A percentile compares a stretch with the other conserved stretches of the same genome.
phyloP scores from a whole-genome alignment of 64 coral and sea anemone genomes.

The Porites lutea region DNA sequence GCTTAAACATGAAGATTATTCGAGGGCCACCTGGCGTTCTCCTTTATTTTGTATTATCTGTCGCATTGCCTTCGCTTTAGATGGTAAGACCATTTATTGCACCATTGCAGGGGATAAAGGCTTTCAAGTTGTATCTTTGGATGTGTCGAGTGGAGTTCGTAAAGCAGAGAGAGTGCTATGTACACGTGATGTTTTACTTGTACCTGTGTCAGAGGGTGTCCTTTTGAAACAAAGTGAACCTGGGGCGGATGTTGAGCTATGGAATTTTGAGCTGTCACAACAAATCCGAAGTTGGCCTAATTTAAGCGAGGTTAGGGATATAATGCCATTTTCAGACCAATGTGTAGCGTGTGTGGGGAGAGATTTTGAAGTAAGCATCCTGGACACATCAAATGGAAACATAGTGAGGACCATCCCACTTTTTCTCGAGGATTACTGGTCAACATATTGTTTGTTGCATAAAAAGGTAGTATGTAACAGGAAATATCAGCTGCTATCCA shows the following conservation, averaged over 20 bases:
- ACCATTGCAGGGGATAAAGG: not conserved
- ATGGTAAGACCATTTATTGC: not conserved
- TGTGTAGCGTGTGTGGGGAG: too few relatives aligned
- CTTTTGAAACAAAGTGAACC: not conserved
- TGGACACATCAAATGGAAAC: not conserved
- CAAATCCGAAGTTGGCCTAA: not conserved
- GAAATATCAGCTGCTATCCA: conserved; percentile 12
- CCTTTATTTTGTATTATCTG: not conserved
- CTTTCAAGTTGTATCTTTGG: too few relatives aligned
- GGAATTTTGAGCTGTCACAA: not conserved
- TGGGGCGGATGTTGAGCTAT: not conserved
- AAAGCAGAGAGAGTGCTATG: not conserved
- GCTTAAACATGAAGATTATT: not conserved
- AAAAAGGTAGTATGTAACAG: conserved; percentile 6
- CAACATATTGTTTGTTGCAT: too few relatives aligned
- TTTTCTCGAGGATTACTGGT: too few relatives aligned
- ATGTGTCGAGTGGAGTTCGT: not conserved
- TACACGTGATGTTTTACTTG: not conserved
- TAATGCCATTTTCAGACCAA: too few relatives aligned
- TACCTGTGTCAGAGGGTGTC: not conserved
- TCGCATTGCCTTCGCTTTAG: not conserved
- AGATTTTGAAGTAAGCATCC: too few relatives aligned
- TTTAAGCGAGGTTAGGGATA: too few relatives aligned
- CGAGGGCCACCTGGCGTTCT: not conserved
- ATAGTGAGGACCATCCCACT: not conserved